phyloP scores from a whole-genome alignment of 2,888 invertebrate species.

The Gerris lacustris region DNA sequence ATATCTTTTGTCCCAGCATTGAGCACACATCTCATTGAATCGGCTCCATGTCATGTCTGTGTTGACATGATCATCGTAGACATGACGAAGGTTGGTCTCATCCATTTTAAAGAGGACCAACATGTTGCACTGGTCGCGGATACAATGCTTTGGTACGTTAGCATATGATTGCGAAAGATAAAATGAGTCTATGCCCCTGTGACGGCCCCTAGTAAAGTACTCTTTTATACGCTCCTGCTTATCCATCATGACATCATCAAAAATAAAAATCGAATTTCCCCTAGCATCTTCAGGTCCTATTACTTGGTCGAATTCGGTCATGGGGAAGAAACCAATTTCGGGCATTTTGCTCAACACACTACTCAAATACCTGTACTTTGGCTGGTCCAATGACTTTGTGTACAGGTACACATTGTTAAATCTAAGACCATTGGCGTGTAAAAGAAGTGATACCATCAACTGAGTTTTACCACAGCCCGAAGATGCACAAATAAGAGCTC shows the following conservation, averaged over 20 bases:
- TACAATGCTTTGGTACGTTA: conserved; percentile 35
- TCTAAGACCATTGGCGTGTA: conserved; percentile 33
- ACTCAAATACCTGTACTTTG: conserved; percentile 32
- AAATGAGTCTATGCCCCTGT: conserved; percentile 34
- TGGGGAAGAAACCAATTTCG: conserved; percentile 23
- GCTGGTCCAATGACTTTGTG: conserved; percentile 33
- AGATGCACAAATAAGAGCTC: conserved; percentile 26
- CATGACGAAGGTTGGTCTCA: conserved; percentile 34
- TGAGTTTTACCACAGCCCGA: conserved; percentile 27
- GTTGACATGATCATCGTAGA: conserved; percentile 22
- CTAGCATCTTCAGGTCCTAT: too few relatives aligned
- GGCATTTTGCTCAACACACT: conserved; percentile 25
- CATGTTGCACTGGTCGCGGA: conserved; percentile 36
- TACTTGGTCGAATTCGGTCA: too few relatives aligned
- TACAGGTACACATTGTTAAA: conserved; percentile 37
- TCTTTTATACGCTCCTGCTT: conserved; percentile 31
- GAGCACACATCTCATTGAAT: conserved; percentile 33
- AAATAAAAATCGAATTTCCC: conserved; percentile 18
- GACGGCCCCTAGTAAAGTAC: conserved; percentile 34
- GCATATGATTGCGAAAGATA: conserved; percentile 35
- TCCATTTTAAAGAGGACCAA: conserved; percentile 36
- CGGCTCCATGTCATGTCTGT: conserved; percentile 19
- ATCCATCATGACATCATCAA: conserved; percentile 36
- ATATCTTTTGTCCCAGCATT: conserved; percentile 31
- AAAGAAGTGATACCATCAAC: conserved; percentile 29